Evolutionary conservation across 2,888 invertebrate genomes (phyloP), one percentile per base, ranked within the genome.

Genomic region (Euzophera pinguis): DNA sequence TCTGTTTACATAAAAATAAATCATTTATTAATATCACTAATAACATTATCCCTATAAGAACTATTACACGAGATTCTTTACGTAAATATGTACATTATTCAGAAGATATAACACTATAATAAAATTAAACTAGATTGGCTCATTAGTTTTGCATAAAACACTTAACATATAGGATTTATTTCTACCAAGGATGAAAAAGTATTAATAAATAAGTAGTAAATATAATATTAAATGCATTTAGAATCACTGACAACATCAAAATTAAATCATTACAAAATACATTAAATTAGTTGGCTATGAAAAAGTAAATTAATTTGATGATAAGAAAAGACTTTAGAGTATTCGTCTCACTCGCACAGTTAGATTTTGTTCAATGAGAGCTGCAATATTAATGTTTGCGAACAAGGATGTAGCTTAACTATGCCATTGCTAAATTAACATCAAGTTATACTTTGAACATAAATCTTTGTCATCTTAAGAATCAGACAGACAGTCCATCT

Each of bases 11-110:
- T 37, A 49, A 35, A 37, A 48, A 47, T 12, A 48, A 38, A 48
- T 48, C 48, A 27, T 48, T 48, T 48, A 48, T 48, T 48, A 38
- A n/a, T 38, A 17, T 35, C 34, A 45, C 6, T 45, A 32, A 47
- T 32, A 47, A 47, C 41, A 47, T 48, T 60, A 59, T 57, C 55
- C 58, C 54, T 61, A 48, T 47, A 47, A 35, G 47, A 47, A 35
- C n/a, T 12, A 6, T 22, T 22, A 6, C 1, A 50, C 43, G 61
- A 62, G 62, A 62, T 62, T 61, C 63, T 52, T 42, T 6, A 47
- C 49, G 50, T 13, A 53, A 59, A 62, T 62, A 60, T 60, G 56
- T 54, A 63, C 43, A 57, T 51, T 37, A 52, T 34, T 32, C 34
- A 47, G 32, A 34, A n/a, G 34, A 16, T 47, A 13, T 34, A 34